Conservation (phyloP, 2,888 invertebrate genomes). For the Panopea generosa region DNA sequence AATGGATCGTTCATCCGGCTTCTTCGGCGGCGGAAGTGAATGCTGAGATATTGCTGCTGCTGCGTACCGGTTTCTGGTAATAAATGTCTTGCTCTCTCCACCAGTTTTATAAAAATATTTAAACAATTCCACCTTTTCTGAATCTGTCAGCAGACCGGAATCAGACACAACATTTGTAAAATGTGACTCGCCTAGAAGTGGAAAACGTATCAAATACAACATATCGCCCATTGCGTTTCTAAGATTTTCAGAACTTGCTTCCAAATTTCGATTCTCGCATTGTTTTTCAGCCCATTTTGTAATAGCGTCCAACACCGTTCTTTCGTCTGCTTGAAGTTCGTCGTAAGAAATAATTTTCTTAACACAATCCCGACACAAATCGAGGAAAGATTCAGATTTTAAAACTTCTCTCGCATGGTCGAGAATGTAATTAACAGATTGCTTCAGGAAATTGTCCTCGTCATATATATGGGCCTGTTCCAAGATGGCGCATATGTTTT, state of each 20-base stretch:
- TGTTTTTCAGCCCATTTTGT: constrained; percentile 62
- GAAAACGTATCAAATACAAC: constrained; percentile 66
- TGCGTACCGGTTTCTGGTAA: constrained; percentile 51
- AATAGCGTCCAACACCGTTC: constrained; percentile 57
- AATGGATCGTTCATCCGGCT: constrained; percentile 51
- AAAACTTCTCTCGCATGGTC: constrained; percentile 63
- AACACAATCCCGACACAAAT: constrained; percentile 58
- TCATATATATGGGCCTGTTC: constrained; percentile 71
- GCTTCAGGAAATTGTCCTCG: constrained; percentile 62
- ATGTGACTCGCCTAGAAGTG: constrained; percentile 64
- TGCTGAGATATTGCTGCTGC: constrained; percentile 48
- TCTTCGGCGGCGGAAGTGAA: constrained; percentile 33
- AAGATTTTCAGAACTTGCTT: constrained; percentile 53
- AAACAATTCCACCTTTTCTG: constrained; percentile 69
- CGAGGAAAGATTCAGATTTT: constrained; percentile 58
- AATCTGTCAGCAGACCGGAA: constrained; percentile 59
- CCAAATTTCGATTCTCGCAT: constrained; percentile 58
- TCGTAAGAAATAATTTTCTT: constrained; percentile 60
- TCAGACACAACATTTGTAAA: constrained; percentile 69
- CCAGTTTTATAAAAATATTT: constrained; percentile 68
- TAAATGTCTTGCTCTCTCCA: constrained; percentile 43
- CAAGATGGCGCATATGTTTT: constrained; percentile 68
- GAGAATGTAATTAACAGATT: constrained; percentile 65
- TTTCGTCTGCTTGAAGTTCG: constrained; percentile 67
- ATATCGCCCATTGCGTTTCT: constrained; percentile 59